Evolutionary conservation across 2,888 invertebrate species (phyloP), one percentile per base, ranked within the genome.

Genomic region (Acrobasis consociella): DNA sequence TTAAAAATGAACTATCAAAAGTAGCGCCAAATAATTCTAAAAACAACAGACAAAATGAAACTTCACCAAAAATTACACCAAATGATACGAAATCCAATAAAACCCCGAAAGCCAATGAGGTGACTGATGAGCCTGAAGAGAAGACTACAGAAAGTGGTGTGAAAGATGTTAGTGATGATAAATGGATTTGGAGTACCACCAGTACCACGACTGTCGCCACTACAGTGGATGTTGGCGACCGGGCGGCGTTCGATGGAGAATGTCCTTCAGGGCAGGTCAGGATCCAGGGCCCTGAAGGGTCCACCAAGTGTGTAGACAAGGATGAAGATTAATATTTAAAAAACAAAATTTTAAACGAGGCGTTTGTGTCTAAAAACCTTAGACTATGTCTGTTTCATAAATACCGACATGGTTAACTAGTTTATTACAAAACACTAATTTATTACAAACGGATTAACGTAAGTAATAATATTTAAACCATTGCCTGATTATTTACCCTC

Each of bases 221-320:
- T 31, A 8, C 11, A 22, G 13, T 56, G 5, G 63, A 64, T 15
- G 3, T 64, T 13, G 55, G 15, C 16, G 60, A 64, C 50, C 56
- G 63, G 11, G 55, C 63, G 0, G 50, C 53, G 5, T 62, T 64
- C n/a, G 64, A 62, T 11, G 64, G 37, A 0, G 15, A 39, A n/a
- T 64, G 64, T 39, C 62, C 64, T 10, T 39, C 61, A 1, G 64
- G 64, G 10, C 17, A 59, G n/a, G 49, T 53, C 1, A 59, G 62
- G 52, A n/a, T 49, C 11, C 10, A 38, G 3, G 22, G 1, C 22
- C 22, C n/a, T n/a, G n/a, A 22, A 17, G 55, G 65, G 60, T 52
- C n/a, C 61, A 60, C 49, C 63, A 53, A 31, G n/a, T 59, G 59
- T 49, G 49, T 59, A 8, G 59, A 59, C 1, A 38, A 10, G 22